phyloP scores from a whole-genome alignment of 2,888 invertebrate species.

The Ellobium chinense region DNA sequence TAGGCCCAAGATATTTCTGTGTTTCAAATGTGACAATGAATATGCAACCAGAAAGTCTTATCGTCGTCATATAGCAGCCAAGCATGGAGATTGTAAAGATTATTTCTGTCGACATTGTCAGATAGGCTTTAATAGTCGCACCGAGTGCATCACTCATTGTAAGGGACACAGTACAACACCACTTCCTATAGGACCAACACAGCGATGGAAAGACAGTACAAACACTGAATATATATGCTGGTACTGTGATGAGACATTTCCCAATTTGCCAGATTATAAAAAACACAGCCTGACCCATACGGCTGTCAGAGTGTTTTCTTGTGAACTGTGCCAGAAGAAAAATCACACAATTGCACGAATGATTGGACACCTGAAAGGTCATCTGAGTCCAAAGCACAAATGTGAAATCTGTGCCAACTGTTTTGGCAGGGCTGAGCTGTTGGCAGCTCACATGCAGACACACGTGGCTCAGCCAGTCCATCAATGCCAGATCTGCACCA shows the following conservation, averaged over 20 bases:
- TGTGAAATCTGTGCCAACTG: slow-evolving; percentile 44
- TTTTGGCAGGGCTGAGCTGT: slow-evolving; percentile 29
- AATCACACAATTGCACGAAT: slow-evolving; percentile 40
- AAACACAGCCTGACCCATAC: slow-evolving; percentile 31
- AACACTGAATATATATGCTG: slow-evolving; percentile 27
- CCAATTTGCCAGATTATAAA: slow-evolving; percentile 29
- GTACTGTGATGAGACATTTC: slow-evolving; percentile 23
- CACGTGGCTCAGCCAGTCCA: slow-evolving; percentile 30
- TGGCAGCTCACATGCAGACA: slow-evolving; percentile 30
- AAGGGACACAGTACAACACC: slow-evolving; percentile 16
- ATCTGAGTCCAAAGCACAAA: slow-evolving; percentile 23
- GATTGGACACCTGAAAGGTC: slow-evolving; percentile 38
- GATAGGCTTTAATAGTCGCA: slow-evolving; percentile 12
- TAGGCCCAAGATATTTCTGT: not conserved
- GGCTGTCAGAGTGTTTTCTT: slow-evolving; percentile 36
- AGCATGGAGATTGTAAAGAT: slow-evolving; percentile 18
- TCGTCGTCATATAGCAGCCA: slow-evolving; percentile 27
- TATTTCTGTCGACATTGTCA: slow-evolving; percentile 26
- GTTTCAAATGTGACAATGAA: slow-evolving; percentile 36
- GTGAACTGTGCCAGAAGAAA: slow-evolving; percentile 41
- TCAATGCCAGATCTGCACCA: slow-evolving; percentile 29
- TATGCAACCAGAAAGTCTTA: slow-evolving; percentile 32
- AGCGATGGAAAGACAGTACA: not conserved
- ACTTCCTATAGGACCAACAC: not conserved
- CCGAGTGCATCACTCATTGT: slow-evolving; percentile 39